phyloP scores from a whole-genome alignment of 2,113 vertebrate genomes.

The Misgurnus mizolepis region DNA sequence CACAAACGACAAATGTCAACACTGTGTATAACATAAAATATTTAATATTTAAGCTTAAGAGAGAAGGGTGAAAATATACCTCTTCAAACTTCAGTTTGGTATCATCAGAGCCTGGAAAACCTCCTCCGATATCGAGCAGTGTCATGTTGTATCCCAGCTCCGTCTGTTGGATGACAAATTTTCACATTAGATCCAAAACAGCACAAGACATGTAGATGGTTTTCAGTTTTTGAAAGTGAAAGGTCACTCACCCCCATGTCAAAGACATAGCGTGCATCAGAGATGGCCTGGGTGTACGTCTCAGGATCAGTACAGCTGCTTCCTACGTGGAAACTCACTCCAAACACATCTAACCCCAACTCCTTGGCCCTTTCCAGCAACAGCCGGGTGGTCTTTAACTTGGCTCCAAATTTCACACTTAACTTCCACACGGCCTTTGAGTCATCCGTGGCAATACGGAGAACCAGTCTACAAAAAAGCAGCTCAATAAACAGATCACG shows the following conservation, averaged over 20 bases:
- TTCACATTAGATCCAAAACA: not conserved
- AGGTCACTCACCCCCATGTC: slow-evolving; percentile 88
- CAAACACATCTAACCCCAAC: slow-evolving; percentile 86
- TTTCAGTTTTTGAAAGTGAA: not conserved
- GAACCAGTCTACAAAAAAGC: slow-evolving; percentile 79
- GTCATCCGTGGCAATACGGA: slow-evolving; percentile 96
- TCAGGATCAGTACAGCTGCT: slow-evolving; percentile 92
- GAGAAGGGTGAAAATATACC: slow-evolving; percentile 66
- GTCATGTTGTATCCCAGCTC: slow-evolving; percentile 91
- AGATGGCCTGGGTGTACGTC: slow-evolving; percentile 88
- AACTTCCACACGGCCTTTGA: slow-evolving; percentile 92
- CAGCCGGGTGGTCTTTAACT: slow-evolving; percentile 85
- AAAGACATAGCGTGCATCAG: slow-evolving; percentile 92
- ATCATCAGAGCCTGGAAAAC: slow-evolving; percentile 96
- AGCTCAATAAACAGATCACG: not conserved
- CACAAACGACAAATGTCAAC: not conserved
- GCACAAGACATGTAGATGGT: not conserved
- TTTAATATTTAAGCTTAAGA: not conserved
- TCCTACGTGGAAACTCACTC: slow-evolving; percentile 97
- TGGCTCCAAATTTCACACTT: slow-evolving; percentile 96
- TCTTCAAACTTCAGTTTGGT: slow-evolving; percentile 95
- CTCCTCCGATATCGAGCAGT: slow-evolving; percentile 94
- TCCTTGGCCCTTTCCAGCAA: slow-evolving; percentile 90
- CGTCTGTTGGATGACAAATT: slow-evolving; percentile 66
- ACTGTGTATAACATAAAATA: not conserved